These are phyloP conservation scores for Aphelinus atriplicis DNA, from an alignment of 1,140 invertebrate genomes.

Conservation along the genomic window DNA sequence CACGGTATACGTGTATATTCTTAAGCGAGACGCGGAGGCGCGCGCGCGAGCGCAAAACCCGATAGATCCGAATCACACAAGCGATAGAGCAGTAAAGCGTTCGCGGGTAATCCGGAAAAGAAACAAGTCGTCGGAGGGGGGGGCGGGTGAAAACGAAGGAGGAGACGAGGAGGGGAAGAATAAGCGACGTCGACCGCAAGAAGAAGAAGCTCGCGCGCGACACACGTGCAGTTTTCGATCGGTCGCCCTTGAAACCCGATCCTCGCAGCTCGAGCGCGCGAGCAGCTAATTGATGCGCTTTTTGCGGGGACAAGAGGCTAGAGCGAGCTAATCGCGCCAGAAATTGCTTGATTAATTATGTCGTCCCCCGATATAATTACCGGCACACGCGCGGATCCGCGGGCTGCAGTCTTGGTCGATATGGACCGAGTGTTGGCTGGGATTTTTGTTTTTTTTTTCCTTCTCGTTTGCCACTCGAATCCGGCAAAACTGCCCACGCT, in stretches of 20 bases:
- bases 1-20: background rate
- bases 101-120: background rate
- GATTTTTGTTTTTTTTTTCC: too few species aligned
- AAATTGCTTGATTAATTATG: slow-evolving; percentile 36
- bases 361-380: slow-evolving; percentile 24
- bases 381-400: too few species aligned
- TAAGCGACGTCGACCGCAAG: background rate
- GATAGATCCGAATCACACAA: slow-evolving; percentile 2
- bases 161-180: background rate
- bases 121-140: background rate
- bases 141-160: background rate
- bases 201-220: too few species aligned
- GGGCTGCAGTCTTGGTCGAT: too few species aligned
- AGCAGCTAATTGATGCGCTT: slow-evolving; percentile 27
- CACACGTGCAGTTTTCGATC: background rate
- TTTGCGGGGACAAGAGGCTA: slow-evolving; percentile 5
- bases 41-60: background rate
- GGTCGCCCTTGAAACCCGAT: slow-evolving; percentile 19
- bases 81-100: background rate
- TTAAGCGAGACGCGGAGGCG: background rate
- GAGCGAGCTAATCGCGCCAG: slow-evolving; percentile 18
- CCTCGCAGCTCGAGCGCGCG: background rate
- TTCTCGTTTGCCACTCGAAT: too few species aligned
- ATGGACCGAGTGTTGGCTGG: too few species aligned
- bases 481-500: too few species aligned